These are phyloP conservation scores for Lasioglossum baleicum DNA, from an alignment of 1,140 invertebrate species.

Conservation along the genomic window DNA sequence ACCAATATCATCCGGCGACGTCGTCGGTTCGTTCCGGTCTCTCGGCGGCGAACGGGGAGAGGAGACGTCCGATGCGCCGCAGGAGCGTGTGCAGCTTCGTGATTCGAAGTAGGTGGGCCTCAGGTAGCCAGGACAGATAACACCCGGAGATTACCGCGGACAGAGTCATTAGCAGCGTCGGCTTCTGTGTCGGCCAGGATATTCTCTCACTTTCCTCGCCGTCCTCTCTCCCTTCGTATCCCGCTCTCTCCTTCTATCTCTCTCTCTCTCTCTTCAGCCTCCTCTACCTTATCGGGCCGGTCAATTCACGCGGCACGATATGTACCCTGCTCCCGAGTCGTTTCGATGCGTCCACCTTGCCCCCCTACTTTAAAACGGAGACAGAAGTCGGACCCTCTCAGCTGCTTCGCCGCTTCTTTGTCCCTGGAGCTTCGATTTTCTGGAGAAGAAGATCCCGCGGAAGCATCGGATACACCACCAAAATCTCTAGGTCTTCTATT, in stretches of 20 bases:
- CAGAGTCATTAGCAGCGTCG: slow-evolving; percentile 80
- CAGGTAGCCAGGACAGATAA: slow-evolving; percentile 80
- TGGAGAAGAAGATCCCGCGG: too few species aligned
- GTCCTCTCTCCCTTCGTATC: slow-evolving; percentile 20
- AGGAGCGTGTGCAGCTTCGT: slow-evolving; percentile 70
- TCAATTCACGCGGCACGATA: slow-evolving; percentile 73
- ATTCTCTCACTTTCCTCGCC: slow-evolving; percentile 59
- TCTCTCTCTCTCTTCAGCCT: slow-evolving; percentile 24
- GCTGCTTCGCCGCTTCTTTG: too few species aligned
- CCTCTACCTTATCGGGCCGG: slow-evolving; percentile 9
- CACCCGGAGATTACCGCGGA: slow-evolving; percentile 79
- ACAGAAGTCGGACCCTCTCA: too few species aligned
- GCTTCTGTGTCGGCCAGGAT: slow-evolving; percentile 77
- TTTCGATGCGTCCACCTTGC: background rate
- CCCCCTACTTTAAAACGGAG: background rate
- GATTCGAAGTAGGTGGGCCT: slow-evolving; percentile 80
- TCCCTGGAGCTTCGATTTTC: too few species aligned
- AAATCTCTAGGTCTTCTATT: too few species aligned
- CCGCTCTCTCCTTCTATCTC: slow-evolving; percentile 12
- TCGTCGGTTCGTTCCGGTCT: background rate
- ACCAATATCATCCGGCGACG: background rate
- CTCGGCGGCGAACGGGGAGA: background rate
- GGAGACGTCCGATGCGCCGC: slow-evolving; percentile 40
- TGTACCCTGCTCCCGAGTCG: slow-evolving; percentile 8
- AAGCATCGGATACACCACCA: too few species aligned